phyloP scores from a whole-genome alignment of 2,797 vertebrate genomes.

The Australoheros facetus region DNA sequence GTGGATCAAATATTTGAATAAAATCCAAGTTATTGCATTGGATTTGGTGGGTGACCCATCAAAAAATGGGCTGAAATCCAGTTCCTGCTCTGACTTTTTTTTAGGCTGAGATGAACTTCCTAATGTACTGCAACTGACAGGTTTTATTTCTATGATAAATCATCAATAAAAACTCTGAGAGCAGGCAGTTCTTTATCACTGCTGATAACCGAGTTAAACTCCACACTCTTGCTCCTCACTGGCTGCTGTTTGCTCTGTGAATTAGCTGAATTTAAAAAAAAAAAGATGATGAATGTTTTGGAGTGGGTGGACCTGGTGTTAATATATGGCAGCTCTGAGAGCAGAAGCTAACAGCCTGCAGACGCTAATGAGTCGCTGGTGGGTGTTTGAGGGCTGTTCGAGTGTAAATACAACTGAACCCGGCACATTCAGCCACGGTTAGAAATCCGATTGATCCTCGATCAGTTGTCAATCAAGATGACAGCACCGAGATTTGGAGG shows the following conservation, averaged over 20 bases:
- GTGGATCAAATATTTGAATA: not conserved
- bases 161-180: slow-evolving; percentile 1
- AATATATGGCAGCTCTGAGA: slow-evolving; percentile 11
- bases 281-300: not conserved
- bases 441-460: slow-evolving; percentile 30
- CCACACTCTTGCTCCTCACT: not conserved
- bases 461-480: slow-evolving; percentile 20
- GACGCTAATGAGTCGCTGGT: slow-evolving; percentile 11
- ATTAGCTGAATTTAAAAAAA: not conserved
- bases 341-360: slow-evolving; percentile 23
- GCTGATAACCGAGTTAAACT: not conserved
- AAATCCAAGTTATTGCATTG: not conserved
- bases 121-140: not conserved
- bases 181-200: not conserved
- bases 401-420: slow-evolving; percentile 21
- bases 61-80: not conserved
- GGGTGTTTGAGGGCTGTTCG: slow-evolving; percentile 13
- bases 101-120: not conserved
- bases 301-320: slow-evolving; percentile 2
- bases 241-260: not conserved
- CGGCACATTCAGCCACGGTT: not conserved
- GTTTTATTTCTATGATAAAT: not conserved
- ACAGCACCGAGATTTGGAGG: not conserved
- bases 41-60: not conserved
- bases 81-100: not conserved